phyloP scores from a whole-genome alignment of 1,140 invertebrate species.

The Episyrphus balteatus region DNA sequence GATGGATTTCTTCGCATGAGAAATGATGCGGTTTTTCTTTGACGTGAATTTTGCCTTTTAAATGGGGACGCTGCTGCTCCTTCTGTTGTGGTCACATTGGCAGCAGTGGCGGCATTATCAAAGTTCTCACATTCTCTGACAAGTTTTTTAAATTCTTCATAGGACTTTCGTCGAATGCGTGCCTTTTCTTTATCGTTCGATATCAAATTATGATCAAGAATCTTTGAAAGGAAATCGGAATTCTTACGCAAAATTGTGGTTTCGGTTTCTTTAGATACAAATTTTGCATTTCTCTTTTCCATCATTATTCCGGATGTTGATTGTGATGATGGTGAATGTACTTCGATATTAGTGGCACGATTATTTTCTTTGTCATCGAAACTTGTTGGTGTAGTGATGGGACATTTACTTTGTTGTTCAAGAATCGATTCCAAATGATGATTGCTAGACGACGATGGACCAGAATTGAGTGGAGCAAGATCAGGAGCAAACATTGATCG shows the following conservation, averaged over 20 bases:
- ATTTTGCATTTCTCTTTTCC: too few relatives aligned
- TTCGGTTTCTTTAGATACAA: background rate
- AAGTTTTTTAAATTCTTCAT: constrained; percentile 35
- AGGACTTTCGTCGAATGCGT: constrained; percentile 33
- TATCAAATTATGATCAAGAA: constrained; percentile 32
- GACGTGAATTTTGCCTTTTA: constrained; percentile 32
- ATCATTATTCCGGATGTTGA: background rate
- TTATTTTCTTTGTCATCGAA: too few relatives aligned
- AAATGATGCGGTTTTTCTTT: constrained; percentile 29
- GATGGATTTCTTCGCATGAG: constrained; percentile 20
- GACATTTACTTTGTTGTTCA: background rate
- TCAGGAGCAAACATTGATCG: constrained; percentile 1
- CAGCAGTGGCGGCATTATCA: background rate
- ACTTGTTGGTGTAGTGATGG: too few relatives aligned
- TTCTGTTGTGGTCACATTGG: constrained; percentile 1
- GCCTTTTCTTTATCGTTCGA: constrained; percentile 29
- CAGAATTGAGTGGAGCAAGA: background rate
- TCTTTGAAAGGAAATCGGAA: constrained; percentile 35
- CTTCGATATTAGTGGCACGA: too few relatives aligned
- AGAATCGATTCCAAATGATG: background rate
- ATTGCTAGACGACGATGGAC: too few relatives aligned
- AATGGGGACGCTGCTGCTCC: constrained; percentile 12
- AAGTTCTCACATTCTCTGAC: constrained; percentile 27
- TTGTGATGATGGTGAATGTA: background rate
- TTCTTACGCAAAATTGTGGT: constrained; percentile 34